phyloP scores from a whole-genome alignment of 2,888 invertebrate genomes.

The Cephus spinipes region DNA sequence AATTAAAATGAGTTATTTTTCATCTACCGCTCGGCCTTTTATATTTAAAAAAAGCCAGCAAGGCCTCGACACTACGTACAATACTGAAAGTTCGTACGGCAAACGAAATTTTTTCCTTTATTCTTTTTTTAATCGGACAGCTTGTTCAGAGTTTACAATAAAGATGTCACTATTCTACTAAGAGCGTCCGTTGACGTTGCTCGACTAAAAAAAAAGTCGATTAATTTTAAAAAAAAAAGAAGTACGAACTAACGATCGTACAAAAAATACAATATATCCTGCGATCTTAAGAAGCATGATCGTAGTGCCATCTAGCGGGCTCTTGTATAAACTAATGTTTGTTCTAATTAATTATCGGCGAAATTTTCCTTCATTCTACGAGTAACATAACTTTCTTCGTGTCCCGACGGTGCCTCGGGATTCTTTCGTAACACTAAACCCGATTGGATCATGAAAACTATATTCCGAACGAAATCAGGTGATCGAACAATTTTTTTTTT shows the following conservation, averaged over 20 bases:
- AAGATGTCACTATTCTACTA: slow-evolving; percentile 11
- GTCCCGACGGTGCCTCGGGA: background rate
- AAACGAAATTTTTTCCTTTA: too few species aligned
- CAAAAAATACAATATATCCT: slow-evolving; percentile 53
- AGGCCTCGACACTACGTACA: too few species aligned
- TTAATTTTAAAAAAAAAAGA: background rate
- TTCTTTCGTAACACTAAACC: background rate
- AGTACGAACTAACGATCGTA: slow-evolving; percentile 31
- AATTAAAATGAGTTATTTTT: too few species aligned
- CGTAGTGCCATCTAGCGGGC: background rate
- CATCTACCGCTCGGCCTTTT: too few species aligned
- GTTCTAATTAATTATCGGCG: slow-evolving; percentile 2
- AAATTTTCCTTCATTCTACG: background rate
- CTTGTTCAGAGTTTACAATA: slow-evolving; percentile 61
- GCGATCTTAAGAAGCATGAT: slow-evolving; percentile 8
- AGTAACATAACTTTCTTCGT: background rate
- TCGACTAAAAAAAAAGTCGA: background rate
- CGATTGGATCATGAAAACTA: too few species aligned
- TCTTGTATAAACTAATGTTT: background rate
- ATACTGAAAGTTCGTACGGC: too few species aligned
- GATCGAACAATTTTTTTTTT: too few species aligned
- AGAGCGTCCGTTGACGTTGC: background rate
- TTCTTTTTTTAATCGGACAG: slow-evolving; percentile 37
- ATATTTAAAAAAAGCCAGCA: too few species aligned
- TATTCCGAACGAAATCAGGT: too few species aligned